Percentiles rank a stretch among this genome's conserved stretches.
These are phyloP conservation scores for Rhyzopertha dominica DNA, from an alignment of 1,140 invertebrate species.

Conservation along the genomic window DNA sequence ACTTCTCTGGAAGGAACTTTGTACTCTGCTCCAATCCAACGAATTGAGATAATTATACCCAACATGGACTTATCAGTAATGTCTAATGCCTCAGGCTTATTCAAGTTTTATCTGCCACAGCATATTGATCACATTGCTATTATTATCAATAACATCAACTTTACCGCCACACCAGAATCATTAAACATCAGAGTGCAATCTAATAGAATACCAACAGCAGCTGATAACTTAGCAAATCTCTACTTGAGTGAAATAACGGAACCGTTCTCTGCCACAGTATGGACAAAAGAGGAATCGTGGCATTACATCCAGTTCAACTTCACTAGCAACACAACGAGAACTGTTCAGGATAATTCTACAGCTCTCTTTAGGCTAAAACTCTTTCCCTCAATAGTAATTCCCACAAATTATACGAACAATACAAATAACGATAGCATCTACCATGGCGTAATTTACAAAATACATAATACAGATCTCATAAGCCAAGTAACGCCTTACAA, in stretches of 20 bases:
- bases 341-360: background rate
- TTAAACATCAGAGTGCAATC: conserved; percentile 44
- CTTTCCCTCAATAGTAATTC: too few species aligned
- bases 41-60: conserved; percentile 16
- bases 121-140: conserved; percentile 23
- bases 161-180: conserved; percentile 27
- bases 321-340: background rate
- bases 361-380: too few species aligned
- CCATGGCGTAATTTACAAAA: conserved; percentile 19
- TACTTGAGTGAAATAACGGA: conserved; percentile 39
- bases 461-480: conserved; percentile 17
- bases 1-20: conserved; percentile 27
- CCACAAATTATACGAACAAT: background rate
- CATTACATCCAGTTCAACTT: conserved; percentile 53
- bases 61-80: conserved; percentile 8
- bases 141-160: conserved; percentile 18
- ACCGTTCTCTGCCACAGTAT: conserved; percentile 47
- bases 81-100: too few species aligned
- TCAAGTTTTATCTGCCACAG: conserved; percentile 13
- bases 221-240: conserved; percentile 42
- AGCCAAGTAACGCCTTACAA: conserved; percentile 26
- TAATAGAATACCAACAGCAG: conserved; percentile 43
- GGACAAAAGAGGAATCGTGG: conserved; percentile 48
- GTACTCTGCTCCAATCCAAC: conserved; percentile 19
- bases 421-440: conserved; percentile 16